Percentiles rank a stretch among this genome's conserved stretches.
Evolutionary conservation across 2,797 vertebrate species (phyloP).

Genomic region (Rhinogobio ventralis): DNA sequence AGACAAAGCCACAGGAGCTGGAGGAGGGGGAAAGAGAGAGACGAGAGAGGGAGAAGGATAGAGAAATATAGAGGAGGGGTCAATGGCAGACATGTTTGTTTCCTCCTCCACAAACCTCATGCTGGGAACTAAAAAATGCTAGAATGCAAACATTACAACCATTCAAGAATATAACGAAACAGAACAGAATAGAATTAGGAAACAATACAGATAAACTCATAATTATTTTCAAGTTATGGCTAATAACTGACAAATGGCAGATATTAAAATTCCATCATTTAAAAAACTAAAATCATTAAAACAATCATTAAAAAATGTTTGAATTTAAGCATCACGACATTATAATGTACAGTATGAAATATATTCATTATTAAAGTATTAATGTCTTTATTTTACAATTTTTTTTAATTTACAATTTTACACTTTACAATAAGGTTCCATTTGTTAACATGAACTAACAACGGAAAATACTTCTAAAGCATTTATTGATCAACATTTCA

Average conservation of each 20-base stretch:
- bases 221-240: background rate
- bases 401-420: too few relatives aligned
- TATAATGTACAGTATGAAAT: too few relatives aligned
- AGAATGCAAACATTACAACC: background rate
- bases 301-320: background rate
- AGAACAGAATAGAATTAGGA: background rate
- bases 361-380: too few relatives aligned
- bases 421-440: background rate
- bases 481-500: background rate
- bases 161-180: background rate
- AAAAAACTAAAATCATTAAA: background rate
- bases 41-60: slow-evolving; percentile 8
- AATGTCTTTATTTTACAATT: too few relatives aligned
- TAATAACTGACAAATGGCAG: background rate
- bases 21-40: background rate
- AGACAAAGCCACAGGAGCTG: slow-evolving; percentile 22
- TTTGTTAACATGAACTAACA: background rate
- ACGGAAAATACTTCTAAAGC: background rate
- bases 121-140: background rate
- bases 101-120: background rate
- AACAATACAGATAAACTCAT: background rate
- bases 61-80: slow-evolving; percentile 4
- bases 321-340: background rate
- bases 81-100: background rate
- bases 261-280: background rate